Evolutionary conservation across 2,888 invertebrate species (phyloP), one percentile per base, ranked within the genome.

Genomic region (Drosophila mimetica): DNA sequence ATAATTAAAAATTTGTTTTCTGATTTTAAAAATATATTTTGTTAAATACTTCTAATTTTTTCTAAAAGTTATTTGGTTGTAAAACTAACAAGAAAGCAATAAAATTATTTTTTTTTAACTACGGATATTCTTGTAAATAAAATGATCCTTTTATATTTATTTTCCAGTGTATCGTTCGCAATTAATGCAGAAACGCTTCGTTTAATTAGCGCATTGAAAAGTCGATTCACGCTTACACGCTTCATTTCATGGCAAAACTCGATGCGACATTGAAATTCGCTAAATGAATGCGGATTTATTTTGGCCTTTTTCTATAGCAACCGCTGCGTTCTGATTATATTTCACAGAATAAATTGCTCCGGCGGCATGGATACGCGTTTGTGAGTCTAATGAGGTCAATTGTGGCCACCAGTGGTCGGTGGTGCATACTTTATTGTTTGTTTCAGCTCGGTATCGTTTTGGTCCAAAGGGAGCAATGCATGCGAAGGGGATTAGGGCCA

Each of bases 161-260:
- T 25, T 22, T 13, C 1, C 7, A n/a, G 59, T 59, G 46, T 14
- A 32, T 4, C 13, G 4, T 14, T 2, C 9, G 64, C 75, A 72
- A 77, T 83, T 72, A 77, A 79, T 46, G 20, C 53, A 20, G 25
- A 60, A 61, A 39, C 51, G 50, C 53, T 46, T 42, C 58, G 65
- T 60, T 76, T 75, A 79, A 86, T 85, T 81, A 76, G 71, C 63
- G 65, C 48, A 61, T 57, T 74, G 63, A 70, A 70, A 55, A 50
- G 50, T 42, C 61, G 66, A 76, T 83, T 83, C 67, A 54, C 59
- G 57, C 58, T 32, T 37, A 39, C 50, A 32, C 57, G 60, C 73
- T 60, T 71, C 82, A 79, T 66, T 75, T 76, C 55, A 66, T 65
- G 51, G 37, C 46, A 39, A 39, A 71, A 52, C 67, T 41, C 37